These are phyloP conservation scores for Fregetta grallaria DNA, from an alignment of 2,113 vertebrate genomes.

Conservation along the genomic window DNA sequence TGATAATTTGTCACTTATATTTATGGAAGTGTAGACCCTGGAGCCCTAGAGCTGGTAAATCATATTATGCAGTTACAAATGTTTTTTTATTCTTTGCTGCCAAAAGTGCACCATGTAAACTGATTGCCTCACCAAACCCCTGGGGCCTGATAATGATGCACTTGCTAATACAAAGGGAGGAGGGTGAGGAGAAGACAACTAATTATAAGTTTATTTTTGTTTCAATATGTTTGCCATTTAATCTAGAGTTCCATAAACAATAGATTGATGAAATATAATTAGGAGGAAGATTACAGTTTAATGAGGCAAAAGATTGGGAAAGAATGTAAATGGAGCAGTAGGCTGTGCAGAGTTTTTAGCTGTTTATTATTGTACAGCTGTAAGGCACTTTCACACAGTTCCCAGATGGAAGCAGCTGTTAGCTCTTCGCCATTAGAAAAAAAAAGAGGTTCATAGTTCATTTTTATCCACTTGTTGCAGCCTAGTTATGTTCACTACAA, in stretches of 20 bases:
- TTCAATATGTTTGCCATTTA: constrained; percentile 77
- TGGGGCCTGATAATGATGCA: constrained; percentile 38
- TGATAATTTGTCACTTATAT: constrained; percentile 83
- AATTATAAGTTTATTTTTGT: constrained; percentile 72
- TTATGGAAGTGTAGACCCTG: constrained; percentile 76
- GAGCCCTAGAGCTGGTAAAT: constrained; percentile 77
- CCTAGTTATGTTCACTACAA: constrained; percentile 47
- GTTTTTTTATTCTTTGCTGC: constrained; percentile 61
- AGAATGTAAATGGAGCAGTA: constrained; percentile 74
- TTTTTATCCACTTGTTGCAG: constrained; percentile 73
- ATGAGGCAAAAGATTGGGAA: constrained; percentile 75
- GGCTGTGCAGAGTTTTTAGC: constrained; percentile 55
- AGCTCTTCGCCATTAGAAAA: neutral
- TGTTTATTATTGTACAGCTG: constrained; percentile 83
- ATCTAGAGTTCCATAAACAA: constrained; percentile 81
- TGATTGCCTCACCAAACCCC: constrained; percentile 42
- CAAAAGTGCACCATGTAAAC: constrained; percentile 46
- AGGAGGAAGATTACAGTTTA: constrained; percentile 76
- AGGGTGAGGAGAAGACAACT: constrained; percentile 43
- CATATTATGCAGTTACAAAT: constrained; percentile 67
- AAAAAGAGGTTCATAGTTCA: constrained; percentile 61
- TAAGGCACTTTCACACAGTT: constrained; percentile 69
- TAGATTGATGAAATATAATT: constrained; percentile 83
- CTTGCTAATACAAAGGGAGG: constrained; percentile 64
- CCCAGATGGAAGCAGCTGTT: constrained; percentile 80